These are phyloP conservation scores for Petromus typicus DNA, from an alignment of 2,113 vertebrate genomes.

Conservation along the genomic window DNA sequence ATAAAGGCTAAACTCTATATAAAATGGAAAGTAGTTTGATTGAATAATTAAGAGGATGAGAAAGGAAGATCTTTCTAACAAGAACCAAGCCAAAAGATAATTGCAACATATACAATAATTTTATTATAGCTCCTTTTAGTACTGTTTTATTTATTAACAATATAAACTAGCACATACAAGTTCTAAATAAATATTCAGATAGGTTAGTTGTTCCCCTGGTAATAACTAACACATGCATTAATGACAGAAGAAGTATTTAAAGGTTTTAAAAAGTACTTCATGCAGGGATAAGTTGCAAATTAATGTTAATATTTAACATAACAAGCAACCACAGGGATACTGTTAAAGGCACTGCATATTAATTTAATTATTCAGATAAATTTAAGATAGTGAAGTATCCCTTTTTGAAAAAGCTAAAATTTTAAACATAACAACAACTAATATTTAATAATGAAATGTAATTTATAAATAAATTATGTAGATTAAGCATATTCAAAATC, in stretches of 20 bases:
- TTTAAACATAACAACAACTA: neutral
- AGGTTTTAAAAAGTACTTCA: neutral
- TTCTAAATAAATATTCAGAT: neutral
- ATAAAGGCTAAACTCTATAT: neutral
- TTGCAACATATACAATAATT: neutral
- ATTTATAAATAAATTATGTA: constrained; percentile 10
- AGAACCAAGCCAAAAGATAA: neutral
- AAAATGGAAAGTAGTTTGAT: neutral
- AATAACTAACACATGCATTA: constrained; percentile 18
- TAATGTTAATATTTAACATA: neutral
- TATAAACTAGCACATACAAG: neutral
- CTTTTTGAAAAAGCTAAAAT: constrained; percentile 16
- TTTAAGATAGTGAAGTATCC: neutral
- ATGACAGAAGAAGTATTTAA: neutral
- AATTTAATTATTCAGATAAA: neutral
- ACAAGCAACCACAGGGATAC: neutral
- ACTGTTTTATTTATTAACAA: neutral
- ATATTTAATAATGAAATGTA: constrained; percentile 13
- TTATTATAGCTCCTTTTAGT: neutral
- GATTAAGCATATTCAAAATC: neutral
- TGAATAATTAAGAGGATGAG: neutral
- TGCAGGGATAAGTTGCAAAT: neutral
- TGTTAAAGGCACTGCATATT: neutral
- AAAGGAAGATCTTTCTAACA: neutral
- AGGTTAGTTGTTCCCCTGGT: neutral